Evolutionary conservation across 2,888 invertebrate genomes (phyloP), one percentile per base, ranked within the genome.

Genomic region (Philereme vetulata): DNA sequence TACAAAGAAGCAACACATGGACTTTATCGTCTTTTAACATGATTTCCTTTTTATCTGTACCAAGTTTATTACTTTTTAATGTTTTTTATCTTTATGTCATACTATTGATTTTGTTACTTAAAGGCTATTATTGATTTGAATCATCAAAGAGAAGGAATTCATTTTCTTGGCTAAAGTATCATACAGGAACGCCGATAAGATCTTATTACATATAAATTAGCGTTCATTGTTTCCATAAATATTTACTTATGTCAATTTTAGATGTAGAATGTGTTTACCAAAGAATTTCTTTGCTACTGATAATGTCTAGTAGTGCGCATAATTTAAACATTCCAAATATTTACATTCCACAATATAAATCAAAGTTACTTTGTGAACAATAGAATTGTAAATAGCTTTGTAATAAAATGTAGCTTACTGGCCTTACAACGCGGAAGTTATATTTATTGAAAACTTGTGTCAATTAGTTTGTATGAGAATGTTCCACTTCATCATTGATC

Each of bases 11-110:
- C 10, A 42, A 35, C 40, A 47, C 48, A 52, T 48, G 48, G 48
- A 49, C 44, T 49, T 44, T 59, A 45, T 59, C 44, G 52, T 53
- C 32, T 49, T 38, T 40, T 48, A 35, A 43, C n/a, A 47, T 33
- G 7, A 10, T 53, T 10, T 49, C 11, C 11, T 47, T 34, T 33
- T 53, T 49, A 43, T 59, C 47, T 42, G 36, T 5, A 10, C 42
- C 0, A 42, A 42, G 42, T 42, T 40, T 9, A 40, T 40, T 40
- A 4, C 40, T 40, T 40, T 40, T 40, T 9, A 40, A 40, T 4
- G n/a, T 8, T n/a, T 40, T n/a, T 40, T 2, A 9, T 40, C 8
- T 40, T 40, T 35, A 7, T 7, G 35, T 35, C 1, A 21, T 21
- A 21, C 21, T 21, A 21, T 21, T 21, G 21, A 21, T 21, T 21